Conservation (phyloP, 2,113 vertebrate species). For the Crotophaga sulcirostris region DNA sequence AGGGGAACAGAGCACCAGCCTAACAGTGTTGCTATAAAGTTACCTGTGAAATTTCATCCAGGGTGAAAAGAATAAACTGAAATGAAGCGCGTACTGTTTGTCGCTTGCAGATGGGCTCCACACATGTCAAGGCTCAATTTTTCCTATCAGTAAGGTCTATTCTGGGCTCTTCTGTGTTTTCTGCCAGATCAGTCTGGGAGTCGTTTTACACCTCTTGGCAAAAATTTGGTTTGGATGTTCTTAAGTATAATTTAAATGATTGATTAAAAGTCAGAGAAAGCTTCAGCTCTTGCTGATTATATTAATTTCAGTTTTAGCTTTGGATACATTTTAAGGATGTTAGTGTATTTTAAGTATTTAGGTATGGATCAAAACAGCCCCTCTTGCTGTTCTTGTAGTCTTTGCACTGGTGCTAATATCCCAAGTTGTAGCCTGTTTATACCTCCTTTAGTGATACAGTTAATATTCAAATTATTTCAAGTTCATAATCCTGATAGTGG, state of each 20-base stretch:
- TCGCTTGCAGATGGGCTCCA: slow-evolving; percentile 4
- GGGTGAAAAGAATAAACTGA: neutral
- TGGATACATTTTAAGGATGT: neutral
- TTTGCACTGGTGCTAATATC: neutral
- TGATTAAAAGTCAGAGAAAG: neutral
- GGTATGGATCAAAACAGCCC: neutral
- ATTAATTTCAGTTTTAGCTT: neutral
- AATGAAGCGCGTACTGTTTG: neutral
- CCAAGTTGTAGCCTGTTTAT: neutral
- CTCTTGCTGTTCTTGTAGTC: neutral
- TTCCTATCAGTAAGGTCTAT: slow-evolving; percentile 38
- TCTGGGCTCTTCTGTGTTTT: slow-evolving; percentile 28
- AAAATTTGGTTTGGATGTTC: slow-evolving; percentile 20
- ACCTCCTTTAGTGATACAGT: neutral
- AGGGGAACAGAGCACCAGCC: neutral
- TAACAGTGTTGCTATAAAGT: neutral
- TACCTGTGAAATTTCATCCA: neutral
- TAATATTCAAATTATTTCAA: neutral
- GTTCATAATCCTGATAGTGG: neutral
- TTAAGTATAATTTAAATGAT: neutral
- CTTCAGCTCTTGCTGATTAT: neutral
- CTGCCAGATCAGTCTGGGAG: slow-evolving; percentile 46
- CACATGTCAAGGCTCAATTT: slow-evolving; percentile 49
- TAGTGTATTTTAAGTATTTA: neutral
- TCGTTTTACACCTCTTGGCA: slow-evolving; percentile 53